Evolutionary conservation across 2,113 vertebrate species (phyloP).

Genomic region (Dasyprocta punctata): DNA sequence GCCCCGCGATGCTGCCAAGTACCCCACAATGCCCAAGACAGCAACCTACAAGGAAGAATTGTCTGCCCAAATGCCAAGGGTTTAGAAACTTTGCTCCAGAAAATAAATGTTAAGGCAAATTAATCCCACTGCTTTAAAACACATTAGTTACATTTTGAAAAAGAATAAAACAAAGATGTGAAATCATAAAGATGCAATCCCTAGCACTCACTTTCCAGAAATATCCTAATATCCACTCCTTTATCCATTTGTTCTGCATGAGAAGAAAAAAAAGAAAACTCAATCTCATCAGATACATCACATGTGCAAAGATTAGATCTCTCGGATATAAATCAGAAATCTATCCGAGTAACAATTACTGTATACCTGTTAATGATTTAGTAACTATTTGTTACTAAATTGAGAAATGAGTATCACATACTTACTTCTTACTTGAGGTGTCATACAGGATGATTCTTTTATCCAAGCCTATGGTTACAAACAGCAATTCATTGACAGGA

Average conservation of each 20-base stretch:
- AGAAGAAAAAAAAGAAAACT: slow-evolving; percentile 44
- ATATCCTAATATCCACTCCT: background rate
- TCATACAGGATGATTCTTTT: slow-evolving; percentile 98
- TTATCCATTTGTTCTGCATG: background rate
- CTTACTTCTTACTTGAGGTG: slow-evolving; percentile 96
- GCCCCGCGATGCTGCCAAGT: background rate
- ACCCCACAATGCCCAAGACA: background rate
- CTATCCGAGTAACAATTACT: slow-evolving; percentile 26
- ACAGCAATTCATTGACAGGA: slow-evolving; percentile 94
- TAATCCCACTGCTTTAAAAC: slow-evolving; percentile 13
- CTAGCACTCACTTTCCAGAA: background rate
- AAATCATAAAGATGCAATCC: background rate
- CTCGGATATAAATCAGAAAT: background rate
- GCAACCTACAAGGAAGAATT: background rate
- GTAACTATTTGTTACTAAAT: slow-evolving; percentile 45
- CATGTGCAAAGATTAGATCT: slow-evolving; percentile 19
- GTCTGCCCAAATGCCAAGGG: background rate
- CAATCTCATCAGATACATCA: background rate
- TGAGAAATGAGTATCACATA: slow-evolving; percentile 39
- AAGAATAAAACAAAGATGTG: slow-evolving; percentile 52
- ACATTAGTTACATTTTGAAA: background rate
- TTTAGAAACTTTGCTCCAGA: slow-evolving; percentile 29
- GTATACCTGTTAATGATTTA: background rate
- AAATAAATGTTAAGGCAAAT: slow-evolving; percentile 53
- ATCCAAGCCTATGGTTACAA: slow-evolving; percentile 96